Base-by-base conservation (phyloP, 2,888 invertebrate genomes). In the Acanthosepion lycidas region DNA sequence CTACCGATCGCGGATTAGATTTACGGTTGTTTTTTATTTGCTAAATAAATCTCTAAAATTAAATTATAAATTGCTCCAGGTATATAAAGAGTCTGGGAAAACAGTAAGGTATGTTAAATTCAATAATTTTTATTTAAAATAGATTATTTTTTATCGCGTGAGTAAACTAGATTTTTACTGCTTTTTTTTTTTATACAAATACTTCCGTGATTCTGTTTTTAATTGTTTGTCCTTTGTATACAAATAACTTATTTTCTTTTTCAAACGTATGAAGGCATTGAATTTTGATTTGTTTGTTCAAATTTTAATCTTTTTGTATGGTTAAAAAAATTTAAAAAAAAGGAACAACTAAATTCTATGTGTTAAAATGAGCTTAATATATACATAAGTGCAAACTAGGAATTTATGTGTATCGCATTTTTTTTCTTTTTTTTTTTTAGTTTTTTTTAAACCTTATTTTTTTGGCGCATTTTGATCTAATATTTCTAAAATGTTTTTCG, bases 211-310 rank as follows among this genome's bases (percentile, higher is more conserved):
- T 78, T 18, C 33, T 78, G 78, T 78, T 78, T 33, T 15, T 33
- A 78, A 42, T 33, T 78, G 78, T n/a, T 78, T 78, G 78, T 78
- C 12, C n/a, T 78, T 78, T 78, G n/a, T n/a, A 78, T 78, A 12
- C 78, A 78, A 78, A 78, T 78, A 78, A 78, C n/a, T 78, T 78
- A 59, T 15, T 64, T 78, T 78, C n/a, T 78, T 78, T 78, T n/a
- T 12, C 78, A 78, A 78, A 78, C 78, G 78, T 78, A n/a, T 78
- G 78, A 78, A 78, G 78, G 78, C 78, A 78, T 78, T 78, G 78
- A 78, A n/a, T 78, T 78, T 78, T 78, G 28, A 12, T 78, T 78
- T 78, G n/a, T n/a, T 78, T 78, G 15, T n/a, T 78, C 5, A 23
- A 28, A 78, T 55, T 59, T 59, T 59, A 20, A 33, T n/a, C n/a